These are phyloP conservation scores for Glomeris maerens DNA, from an alignment of 1,140 invertebrate genomes.

Conservation along the genomic window DNA sequence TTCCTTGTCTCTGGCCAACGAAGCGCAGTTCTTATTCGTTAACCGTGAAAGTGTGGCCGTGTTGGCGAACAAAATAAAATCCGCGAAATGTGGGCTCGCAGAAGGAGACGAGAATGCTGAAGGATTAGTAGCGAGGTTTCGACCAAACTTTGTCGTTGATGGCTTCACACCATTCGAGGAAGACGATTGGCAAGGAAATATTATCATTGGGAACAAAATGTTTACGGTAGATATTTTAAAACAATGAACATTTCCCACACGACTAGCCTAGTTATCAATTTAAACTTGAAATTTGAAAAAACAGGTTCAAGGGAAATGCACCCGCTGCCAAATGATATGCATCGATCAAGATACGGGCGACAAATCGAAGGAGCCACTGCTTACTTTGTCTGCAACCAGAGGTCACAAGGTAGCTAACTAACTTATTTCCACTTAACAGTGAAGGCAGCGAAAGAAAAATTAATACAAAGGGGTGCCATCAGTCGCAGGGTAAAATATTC, in stretches of 20 bases:
- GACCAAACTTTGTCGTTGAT: constrained; percentile 41
- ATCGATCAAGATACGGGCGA: constrained; percentile 69
- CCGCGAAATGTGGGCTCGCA: background rate
- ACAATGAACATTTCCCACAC: too few species aligned
- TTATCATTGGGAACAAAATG: constrained; percentile 55
- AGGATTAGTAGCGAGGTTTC: constrained; percentile 37
- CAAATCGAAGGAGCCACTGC: constrained; percentile 67
- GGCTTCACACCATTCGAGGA: constrained; percentile 49
- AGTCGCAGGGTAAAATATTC: too few species aligned
- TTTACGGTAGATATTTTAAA: too few species aligned
- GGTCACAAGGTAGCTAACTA: constrained; percentile 3
- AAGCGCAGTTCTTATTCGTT: constrained; percentile 74
- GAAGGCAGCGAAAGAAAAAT: too few species aligned
- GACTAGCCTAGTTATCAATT: too few species aligned
- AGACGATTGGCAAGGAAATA: constrained; percentile 49
- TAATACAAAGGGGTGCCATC: too few species aligned
- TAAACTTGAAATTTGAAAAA: constrained; percentile 14
- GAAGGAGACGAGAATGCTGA: constrained; percentile 23
- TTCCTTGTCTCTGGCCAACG: constrained; percentile 58
- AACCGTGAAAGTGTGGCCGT: constrained; percentile 57
- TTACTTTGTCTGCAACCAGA: constrained; percentile 42
- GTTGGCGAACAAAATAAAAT: constrained; percentile 43
- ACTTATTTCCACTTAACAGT: too few species aligned
- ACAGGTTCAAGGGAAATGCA: constrained; percentile 59
- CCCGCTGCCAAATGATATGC: constrained; percentile 86